Evolutionary conservation across 2,113 vertebrate genomes (phyloP), one percentile per base, ranked within the genome.

Genomic region (Myxocyprinus asiaticus): DNA sequence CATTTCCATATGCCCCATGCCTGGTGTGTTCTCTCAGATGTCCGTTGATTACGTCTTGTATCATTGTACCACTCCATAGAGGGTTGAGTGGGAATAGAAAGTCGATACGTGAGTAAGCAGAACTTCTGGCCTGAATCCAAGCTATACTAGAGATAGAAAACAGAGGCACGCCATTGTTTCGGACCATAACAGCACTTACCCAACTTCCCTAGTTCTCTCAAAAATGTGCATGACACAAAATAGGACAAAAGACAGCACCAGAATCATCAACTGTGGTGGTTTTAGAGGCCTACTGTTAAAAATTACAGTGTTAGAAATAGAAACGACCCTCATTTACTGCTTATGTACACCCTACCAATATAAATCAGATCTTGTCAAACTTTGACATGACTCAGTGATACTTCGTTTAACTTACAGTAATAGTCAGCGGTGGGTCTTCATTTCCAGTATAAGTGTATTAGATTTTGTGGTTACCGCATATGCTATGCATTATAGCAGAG

Each of bases 51-150:
- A 42, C 7, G 6, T 33, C 22, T 33, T 43, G 17, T 15, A 42
- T 55, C 71, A 33, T 33, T 4, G 3, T 58, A 50, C 17, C 10
- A 33, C 22, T 33, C 22, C 22, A 33, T 33, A 33, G 22, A 15
- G 15, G 17, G 7, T 7, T 47, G 65, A 48, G 15, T 42, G n/a
- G 44, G 22, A 68, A 45, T 9, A 42, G 17, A 55, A 80, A 59
- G 53, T 6, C 5, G 53, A 67, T 66, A 74, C 22, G 6, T 4
- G 9, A 63, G 55, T 55, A 15, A 81, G 51, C 43, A 66, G 33
- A 72, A 77, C 14, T 8, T 47, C 79, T 74, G 79, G 79, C 48
- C 9, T 55, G 15, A 74, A 7, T 67, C 82, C 78, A 80, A 42
- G 44, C n/a, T 76, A 43, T 53, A 45, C 43, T 9, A 58, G 45